Evolutionary conservation across 2,888 invertebrate species (phyloP).

Genomic region (Plebejus argus): DNA sequence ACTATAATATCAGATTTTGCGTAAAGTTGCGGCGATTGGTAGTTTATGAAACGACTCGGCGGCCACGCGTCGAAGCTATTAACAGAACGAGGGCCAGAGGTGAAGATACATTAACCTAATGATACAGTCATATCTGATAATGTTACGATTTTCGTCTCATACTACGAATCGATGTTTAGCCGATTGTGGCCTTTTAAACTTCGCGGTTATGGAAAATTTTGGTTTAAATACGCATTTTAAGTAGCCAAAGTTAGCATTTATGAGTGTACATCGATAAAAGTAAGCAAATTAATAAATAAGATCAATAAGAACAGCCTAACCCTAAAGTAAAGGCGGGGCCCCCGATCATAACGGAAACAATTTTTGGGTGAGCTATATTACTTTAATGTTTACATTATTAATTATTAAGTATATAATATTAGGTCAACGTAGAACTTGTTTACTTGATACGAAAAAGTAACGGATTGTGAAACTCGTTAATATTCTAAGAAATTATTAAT

Average conservation of each 20-base stretch:
- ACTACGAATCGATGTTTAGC: background rate
- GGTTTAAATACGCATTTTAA: background rate
- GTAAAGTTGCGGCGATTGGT: background rate
- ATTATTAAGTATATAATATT: conserved; percentile 1
- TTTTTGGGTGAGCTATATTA: background rate
- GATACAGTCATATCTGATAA: conserved; percentile 23
- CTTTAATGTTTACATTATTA: background rate
- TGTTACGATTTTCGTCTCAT: background rate
- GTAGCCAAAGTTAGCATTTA: background rate
- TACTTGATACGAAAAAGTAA: conserved; percentile 8
- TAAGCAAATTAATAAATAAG: background rate
- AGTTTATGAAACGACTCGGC: background rate
- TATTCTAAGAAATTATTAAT: conserved; percentile 11
- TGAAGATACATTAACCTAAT: conserved; percentile 31
- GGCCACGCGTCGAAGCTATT: conserved; percentile 33
- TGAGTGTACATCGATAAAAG: background rate
- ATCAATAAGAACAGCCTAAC: background rate
- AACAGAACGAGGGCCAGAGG: conserved; percentile 24
- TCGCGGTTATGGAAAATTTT: background rate
- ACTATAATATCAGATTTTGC: background rate
- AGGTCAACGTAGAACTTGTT: background rate
- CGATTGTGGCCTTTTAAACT: background rate
- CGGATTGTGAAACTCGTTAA: conserved; percentile 3
- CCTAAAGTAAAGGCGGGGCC: background rate
- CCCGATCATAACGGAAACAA: background rate